Evolutionary conservation across 2,888 invertebrate genomes (phyloP), one percentile per base, ranked within the genome.

Genomic region (Apantesis nais): DNA sequence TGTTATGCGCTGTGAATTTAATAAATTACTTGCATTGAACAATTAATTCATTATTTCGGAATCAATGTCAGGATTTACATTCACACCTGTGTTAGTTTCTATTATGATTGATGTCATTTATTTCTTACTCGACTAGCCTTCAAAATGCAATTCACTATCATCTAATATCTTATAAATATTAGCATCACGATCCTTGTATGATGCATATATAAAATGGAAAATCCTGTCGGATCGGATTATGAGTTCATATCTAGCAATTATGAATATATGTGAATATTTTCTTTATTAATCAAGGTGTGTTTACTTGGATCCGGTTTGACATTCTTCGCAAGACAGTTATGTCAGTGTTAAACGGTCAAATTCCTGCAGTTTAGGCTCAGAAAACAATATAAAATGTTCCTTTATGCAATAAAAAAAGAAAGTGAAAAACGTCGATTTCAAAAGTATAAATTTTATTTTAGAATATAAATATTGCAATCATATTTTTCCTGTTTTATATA

Each of bases 1-100:
- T 74, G 69, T 76, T 78, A 73, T 74, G 72, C 73, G 58, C 69
- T 75, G 79, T 74, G 72, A 81, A 81, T 81, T 77, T 83, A 79
- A 83, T 83, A 66, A 72, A 81, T 81, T 79, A 69, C 66, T 73
- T 64, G 74, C 63, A 67, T 71, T 63, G 64, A 58, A 72, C 71
- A 64, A 81, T 81, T 75, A 70, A 81, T 75, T 81, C 62, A 66
- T 66, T 74, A 69, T 41, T 78, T 74, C 48, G 25, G 39, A 74
- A 69, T 74, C 73, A 76, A 74, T 72, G 70, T 70, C 76, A 72
- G 67, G 67, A 67, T 60, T 62, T 72, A 70, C 52, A 65, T 61
- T 37, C 63, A 72, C 68, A 66, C 52, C n/a, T 34, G 66, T 70
- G 68, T 74, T 72, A 62, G 60, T 74, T 66, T 74, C 55, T 55